These are phyloP conservation scores for Cotesia vestalis DNA, from an alignment of 1,140 invertebrate species.

Conservation along the genomic window DNA sequence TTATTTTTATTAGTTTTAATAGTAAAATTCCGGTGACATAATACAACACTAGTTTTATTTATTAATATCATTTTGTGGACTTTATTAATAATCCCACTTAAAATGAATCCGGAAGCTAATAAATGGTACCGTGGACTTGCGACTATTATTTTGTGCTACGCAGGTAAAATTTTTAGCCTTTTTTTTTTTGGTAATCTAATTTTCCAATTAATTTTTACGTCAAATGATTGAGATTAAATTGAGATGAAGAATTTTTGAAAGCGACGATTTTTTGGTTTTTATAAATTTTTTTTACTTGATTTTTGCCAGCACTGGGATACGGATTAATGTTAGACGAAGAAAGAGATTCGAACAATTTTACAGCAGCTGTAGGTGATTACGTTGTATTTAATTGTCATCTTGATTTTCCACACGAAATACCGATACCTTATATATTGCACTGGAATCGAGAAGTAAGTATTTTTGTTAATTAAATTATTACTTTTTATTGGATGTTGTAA, in stretches of 20 bases:
- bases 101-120: constrained; percentile 43
- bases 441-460: constrained; percentile 89
- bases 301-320: constrained; percentile 54
- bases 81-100: constrained; percentile 40
- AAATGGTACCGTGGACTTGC: constrained; percentile 36
- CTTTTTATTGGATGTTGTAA: no score
- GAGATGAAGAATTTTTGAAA: no score
- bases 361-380: constrained; percentile 83
- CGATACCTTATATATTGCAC: constrained; percentile 87
- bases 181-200: constrained; percentile 19
- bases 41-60: constrained; percentile 16
- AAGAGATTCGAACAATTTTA: constrained; percentile 73
- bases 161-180: constrained; percentile 45
- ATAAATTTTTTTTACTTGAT: constrained; percentile 10
- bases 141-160: constrained; percentile 46
- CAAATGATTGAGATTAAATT: no score
- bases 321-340: constrained; percentile 67
- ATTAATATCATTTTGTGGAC: constrained; percentile 10
- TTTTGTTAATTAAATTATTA: not conserved
- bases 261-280: not conserved
- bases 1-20: constrained; percentile 10
- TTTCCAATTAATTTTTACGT: not conserved
- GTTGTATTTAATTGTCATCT: constrained; percentile 90
- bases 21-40: constrained; percentile 23
- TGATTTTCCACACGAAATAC: constrained; percentile 86